phyloP scores from a whole-genome alignment of 1,140 invertebrate species.

The Drosophila murphyi region DNA sequence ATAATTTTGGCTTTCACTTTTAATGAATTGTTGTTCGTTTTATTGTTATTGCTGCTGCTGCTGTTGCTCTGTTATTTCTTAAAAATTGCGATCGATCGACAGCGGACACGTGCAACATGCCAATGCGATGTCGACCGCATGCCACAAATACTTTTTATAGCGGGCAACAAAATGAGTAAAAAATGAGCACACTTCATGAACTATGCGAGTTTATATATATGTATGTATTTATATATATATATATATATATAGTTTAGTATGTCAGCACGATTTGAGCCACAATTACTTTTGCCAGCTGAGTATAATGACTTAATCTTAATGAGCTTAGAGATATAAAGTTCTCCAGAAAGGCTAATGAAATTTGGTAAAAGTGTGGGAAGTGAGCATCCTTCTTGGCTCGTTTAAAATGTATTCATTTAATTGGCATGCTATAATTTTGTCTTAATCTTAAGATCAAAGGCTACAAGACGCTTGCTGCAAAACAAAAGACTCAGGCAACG shows the following conservation, averaged over 20 bases:
- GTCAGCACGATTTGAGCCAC: slow-evolving; percentile 37
- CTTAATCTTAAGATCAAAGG: slow-evolving; percentile 32
- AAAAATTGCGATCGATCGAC: slow-evolving; percentile 67
- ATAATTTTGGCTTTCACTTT: slow-evolving; percentile 82
- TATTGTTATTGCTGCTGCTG: slow-evolving; percentile 7
- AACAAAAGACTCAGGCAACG: slow-evolving; percentile 63
- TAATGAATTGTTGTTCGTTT: slow-evolving; percentile 66
- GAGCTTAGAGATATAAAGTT: slow-evolving; percentile 32
- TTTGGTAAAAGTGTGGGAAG: neutral
- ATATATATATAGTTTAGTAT: slow-evolving; percentile 54
- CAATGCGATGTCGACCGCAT: slow-evolving; percentile 53
- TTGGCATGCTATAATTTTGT: slow-evolving; percentile 11
- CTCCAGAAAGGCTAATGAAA: slow-evolving; percentile 26
- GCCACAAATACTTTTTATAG: slow-evolving; percentile 63
- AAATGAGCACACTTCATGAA: slow-evolving; percentile 41
- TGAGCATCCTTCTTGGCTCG: no score
- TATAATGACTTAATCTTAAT: slow-evolving; percentile 20
- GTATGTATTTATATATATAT: neutral
- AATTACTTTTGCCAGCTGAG: neutral
- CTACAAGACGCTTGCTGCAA: neutral
- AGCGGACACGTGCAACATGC: slow-evolving; percentile 75
- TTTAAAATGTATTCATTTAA: slow-evolving; percentile 19
- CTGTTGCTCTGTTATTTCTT: slow-evolving; percentile 46
- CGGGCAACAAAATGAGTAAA: slow-evolving; percentile 40
- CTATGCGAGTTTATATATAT: slow-evolving; percentile 5